Conservation (phyloP, 1,140 invertebrate species). For the Whitmania pigra region DNA sequence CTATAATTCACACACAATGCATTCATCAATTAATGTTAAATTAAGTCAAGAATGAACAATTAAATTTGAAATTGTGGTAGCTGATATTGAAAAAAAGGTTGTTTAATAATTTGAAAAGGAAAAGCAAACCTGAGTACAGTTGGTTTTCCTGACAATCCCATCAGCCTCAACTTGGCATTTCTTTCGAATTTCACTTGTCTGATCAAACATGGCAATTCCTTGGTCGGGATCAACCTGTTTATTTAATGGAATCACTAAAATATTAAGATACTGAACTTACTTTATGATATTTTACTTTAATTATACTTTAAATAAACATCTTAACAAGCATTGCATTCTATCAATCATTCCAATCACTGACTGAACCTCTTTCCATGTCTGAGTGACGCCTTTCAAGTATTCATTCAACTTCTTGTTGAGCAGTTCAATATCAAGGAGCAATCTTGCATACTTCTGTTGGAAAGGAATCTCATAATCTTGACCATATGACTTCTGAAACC, state of each 20-base stretch:
- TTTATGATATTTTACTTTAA: too few species aligned
- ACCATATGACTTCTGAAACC: conserved; percentile 54
- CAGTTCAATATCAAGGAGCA: conserved; percentile 77
- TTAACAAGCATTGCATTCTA: not conserved
- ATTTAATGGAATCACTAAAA: not conserved
- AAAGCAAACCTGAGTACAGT: conserved; percentile 36
- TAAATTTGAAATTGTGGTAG: too few species aligned
- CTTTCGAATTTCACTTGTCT: conserved; percentile 70
- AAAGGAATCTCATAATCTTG: conserved; percentile 66
- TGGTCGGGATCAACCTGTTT: conserved; percentile 65
- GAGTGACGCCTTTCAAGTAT: conserved; percentile 68
- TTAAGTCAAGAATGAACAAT: too few species aligned
- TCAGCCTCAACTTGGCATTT: conserved; percentile 70
- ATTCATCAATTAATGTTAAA: too few species aligned
- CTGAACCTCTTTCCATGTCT: conserved; percentile 61
- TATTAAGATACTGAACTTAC: too few species aligned
- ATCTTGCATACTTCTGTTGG: conserved; percentile 70
- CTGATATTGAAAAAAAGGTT: too few species aligned
- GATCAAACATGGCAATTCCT: conserved; percentile 69
- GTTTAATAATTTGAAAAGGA: too few species aligned
- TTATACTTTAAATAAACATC: too few species aligned
- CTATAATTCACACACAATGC: conserved; percentile 9
- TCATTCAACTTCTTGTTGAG: conserved; percentile 77
- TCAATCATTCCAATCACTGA: conserved; percentile 11
- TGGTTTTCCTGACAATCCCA: conserved; percentile 64